Conservation (phyloP, 2,888 invertebrate genomes). For the Eupithecia tripunctaria region DNA sequence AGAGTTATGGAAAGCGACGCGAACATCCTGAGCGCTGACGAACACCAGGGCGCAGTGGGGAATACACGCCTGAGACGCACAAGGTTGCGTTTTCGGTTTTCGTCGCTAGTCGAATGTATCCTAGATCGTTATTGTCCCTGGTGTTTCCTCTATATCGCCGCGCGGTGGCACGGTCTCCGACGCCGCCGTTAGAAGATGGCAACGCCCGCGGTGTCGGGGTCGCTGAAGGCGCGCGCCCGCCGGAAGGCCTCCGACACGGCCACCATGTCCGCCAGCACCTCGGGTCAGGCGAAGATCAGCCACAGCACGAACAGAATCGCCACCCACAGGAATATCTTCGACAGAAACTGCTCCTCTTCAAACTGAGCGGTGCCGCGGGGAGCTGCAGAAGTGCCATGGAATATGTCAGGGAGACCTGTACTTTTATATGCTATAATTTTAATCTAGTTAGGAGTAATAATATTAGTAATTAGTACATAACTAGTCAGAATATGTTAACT, state of each 20-base stretch:
- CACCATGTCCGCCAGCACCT: conserved; percentile 29
- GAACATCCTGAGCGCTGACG: neutral
- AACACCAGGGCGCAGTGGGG: neutral
- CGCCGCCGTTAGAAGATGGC: conserved; percentile 12
- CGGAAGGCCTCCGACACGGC: conserved; percentile 10
- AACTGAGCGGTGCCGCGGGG: conserved; percentile 93
- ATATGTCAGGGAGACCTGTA: neutral
- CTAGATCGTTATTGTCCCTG: neutral
- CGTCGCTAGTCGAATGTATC: neutral
- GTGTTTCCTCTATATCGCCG: neutral
- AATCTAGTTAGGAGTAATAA: too few relatives aligned
- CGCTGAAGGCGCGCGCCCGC: conserved; percentile 26
- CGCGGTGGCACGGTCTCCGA: neutral
- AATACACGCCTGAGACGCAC: neutral
- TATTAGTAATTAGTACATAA: too few relatives aligned
- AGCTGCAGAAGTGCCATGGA: conserved; percentile 71
- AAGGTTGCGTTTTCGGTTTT: neutral
- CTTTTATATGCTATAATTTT: too few relatives aligned
- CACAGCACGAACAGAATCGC: conserved; percentile 96
- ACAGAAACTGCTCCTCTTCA: conserved; percentile 96
- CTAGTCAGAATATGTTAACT: too few relatives aligned
- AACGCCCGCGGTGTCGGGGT: conserved; percentile 27
- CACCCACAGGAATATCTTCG: conserved; percentile 96
- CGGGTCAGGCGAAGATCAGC: conserved; percentile 92
- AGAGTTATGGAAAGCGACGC: neutral